These are phyloP conservation scores for Tiliqua scincoides DNA, from an alignment of 2,113 vertebrate genomes.

Conservation along the genomic window DNA sequence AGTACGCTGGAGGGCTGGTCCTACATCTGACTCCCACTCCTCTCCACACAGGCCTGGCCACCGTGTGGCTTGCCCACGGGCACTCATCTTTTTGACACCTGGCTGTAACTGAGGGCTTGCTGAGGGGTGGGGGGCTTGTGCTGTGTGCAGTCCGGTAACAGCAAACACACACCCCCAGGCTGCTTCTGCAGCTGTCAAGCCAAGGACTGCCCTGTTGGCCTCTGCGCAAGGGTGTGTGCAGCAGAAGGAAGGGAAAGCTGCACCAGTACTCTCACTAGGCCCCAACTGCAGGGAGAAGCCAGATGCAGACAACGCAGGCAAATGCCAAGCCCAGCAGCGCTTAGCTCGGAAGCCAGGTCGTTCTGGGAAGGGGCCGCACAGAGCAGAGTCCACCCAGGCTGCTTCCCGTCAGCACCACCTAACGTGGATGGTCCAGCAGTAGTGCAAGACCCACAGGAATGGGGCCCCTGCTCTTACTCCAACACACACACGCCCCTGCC, in stretches of 20 bases:
- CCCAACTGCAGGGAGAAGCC: neutral
- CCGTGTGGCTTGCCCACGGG: neutral
- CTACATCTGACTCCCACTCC: neutral
- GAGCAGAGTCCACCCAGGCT: neutral
- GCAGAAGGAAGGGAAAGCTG: no score
- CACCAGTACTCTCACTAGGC: no score
- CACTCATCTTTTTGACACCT: neutral
- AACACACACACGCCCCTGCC: no score
- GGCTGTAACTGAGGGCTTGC: neutral
- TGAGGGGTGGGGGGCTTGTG: neutral
- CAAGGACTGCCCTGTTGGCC: neutral
- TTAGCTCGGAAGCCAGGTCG: neutral
- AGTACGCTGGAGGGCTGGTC: neutral
- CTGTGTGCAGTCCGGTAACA: neutral
- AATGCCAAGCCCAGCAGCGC: no score
- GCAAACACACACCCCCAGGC: neutral
- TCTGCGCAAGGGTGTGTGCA: no score
- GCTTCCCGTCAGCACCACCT: neutral
- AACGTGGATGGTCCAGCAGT: no score
- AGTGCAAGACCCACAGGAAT: neutral
- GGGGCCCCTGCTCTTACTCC: no score
- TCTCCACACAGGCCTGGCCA: neutral
- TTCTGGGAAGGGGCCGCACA: neutral
- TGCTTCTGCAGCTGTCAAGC: neutral
- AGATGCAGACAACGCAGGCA: neutral